These are phyloP conservation scores for Bubalus kerabau DNA, from an alignment of 2,113 vertebrate genomes.

Conservation along the genomic window DNA sequence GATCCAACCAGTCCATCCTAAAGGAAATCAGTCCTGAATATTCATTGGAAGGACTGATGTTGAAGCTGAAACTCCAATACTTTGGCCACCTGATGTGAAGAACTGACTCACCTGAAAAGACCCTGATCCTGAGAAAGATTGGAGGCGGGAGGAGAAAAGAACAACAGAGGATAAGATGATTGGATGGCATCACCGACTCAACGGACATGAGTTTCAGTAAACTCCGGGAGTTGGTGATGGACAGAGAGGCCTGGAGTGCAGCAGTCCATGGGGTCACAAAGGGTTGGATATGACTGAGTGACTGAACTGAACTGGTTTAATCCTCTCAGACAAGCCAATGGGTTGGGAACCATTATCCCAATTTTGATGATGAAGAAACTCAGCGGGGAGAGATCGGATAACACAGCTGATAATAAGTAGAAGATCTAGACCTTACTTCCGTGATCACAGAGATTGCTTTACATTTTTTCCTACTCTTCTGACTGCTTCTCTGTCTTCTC, in stretches of 20 bases:
- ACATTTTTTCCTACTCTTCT: background rate
- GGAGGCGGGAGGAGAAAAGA: background rate
- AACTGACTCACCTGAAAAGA: background rate
- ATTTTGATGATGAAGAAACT: background rate
- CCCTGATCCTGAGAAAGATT: background rate
- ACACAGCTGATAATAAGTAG: background rate
- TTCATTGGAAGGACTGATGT: background rate
- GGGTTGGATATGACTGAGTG: accelerated
- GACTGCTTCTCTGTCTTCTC: background rate
- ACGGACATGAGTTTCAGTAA: no score
- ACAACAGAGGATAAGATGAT: background rate
- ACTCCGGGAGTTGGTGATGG: no score
- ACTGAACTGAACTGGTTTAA: background rate
- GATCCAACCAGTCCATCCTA: background rate
- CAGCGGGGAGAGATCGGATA: background rate
- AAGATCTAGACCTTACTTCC: background rate
- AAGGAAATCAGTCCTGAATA: background rate
- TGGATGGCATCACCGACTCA: no score
- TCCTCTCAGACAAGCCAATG: background rate
- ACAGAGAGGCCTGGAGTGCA: no score
- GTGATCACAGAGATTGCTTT: background rate
- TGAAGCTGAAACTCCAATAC: background rate
- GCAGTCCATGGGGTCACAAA: no score
- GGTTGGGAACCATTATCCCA: background rate
- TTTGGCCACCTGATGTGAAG: background rate